These are phyloP conservation scores for Campopleginae sp. DNA, from an alignment of 2,888 invertebrate genomes.

Conservation along the genomic window DNA sequence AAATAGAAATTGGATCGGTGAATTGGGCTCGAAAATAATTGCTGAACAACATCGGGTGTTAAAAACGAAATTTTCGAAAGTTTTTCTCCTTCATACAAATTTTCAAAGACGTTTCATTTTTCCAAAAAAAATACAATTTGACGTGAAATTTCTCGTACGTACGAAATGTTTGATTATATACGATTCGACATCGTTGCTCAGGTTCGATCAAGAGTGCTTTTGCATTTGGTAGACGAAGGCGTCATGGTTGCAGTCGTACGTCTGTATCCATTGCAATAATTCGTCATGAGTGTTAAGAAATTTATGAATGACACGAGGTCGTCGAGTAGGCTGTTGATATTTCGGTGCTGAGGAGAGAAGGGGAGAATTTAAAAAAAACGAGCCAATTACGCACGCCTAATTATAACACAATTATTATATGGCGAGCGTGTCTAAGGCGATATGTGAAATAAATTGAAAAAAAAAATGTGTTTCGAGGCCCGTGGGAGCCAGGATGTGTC, in stretches of 20 bases:
- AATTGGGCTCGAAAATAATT: background rate
- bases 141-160: conserved; percentile 3
- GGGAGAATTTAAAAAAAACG: conserved; percentile 10
- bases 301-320: conserved; percentile 55
- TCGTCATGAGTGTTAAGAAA: conserved; percentile 61
- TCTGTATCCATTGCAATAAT: conserved; percentile 49
- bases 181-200: conserved; percentile 39
- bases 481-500: conserved; percentile 74
- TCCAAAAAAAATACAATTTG: background rate
- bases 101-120: no score
- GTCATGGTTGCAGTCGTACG: conserved; percentile 27
- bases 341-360: conserved; percentile 7
- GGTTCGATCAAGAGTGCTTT: conserved; percentile 51
- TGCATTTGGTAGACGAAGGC: conserved; percentile 45
- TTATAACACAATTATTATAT: conserved; percentile 51
- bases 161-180: background rate
- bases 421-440: conserved; percentile 50
- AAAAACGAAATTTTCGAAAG: no score
- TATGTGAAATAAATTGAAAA: conserved; percentile 51
- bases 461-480: conserved; percentile 65
- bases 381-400: conserved; percentile 39
- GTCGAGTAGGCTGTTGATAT: conserved; percentile 22
- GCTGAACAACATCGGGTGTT: background rate
- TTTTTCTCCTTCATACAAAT: no score
- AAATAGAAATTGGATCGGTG: background rate